Percentiles rank a stretch among this genome's conserved stretches.
phyloP scores from a whole-genome alignment of 2,888 invertebrate genomes.

The Crematogaster levior region DNA sequence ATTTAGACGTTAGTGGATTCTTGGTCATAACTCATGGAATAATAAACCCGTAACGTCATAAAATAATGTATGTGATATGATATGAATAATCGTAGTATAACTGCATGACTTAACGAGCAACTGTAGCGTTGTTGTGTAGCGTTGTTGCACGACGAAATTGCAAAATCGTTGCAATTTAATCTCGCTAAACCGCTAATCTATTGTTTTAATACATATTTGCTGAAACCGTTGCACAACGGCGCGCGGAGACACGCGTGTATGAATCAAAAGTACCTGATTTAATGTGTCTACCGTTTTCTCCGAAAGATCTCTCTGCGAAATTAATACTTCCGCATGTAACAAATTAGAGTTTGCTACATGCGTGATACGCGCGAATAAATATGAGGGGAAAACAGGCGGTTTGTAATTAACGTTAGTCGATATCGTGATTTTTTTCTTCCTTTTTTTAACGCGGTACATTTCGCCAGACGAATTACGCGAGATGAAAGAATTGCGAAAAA shows the following conservation, averaged over 20 bases:
- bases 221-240: background rate
- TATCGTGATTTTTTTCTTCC: slow-evolving; percentile 9
- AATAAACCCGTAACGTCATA: slow-evolving; percentile 33
- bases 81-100: slow-evolving; percentile 32
- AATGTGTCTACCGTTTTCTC: background rate
- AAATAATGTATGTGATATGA: slow-evolving; percentile 23
- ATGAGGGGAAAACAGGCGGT: background rate
- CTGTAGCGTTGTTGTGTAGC: background rate
- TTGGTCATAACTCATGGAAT: slow-evolving; percentile 39
- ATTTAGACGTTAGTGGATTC: slow-evolving; percentile 44
- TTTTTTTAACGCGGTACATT: slow-evolving; percentile 1
- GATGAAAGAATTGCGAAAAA: slow-evolving; percentile 26
- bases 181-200: background rate
- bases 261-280: background rate
- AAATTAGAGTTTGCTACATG: slow-evolving; percentile 4
- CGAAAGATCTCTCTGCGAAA: slow-evolving; percentile 1
- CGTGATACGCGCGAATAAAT: slow-evolving; percentile 26
- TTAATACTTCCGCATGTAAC: background rate
- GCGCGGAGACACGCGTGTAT: background rate
- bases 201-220: background rate
- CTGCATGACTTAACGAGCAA: background rate
- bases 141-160: background rate
- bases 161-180: slow-evolving; percentile 10
- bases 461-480: background rate
- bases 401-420: slow-evolving; percentile 41